These are phyloP conservation scores for Sakesphorus luctuosus DNA, from an alignment of 2,113 vertebrate genomes.

Conservation along the genomic window DNA sequence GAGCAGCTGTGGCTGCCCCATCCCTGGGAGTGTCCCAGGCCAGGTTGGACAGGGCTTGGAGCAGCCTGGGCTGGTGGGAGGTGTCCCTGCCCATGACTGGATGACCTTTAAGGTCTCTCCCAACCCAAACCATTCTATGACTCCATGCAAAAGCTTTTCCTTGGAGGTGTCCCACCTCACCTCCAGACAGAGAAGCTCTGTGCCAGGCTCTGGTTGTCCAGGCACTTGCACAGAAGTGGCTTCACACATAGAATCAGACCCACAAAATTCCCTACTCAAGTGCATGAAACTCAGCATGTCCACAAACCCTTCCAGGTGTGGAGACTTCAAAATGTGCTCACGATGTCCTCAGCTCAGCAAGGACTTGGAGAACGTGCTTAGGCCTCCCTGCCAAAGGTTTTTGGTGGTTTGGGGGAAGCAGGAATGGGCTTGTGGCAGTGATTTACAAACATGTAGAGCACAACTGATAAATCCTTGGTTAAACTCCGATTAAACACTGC, in stretches of 20 bases:
- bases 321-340: not conserved
- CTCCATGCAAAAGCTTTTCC: not conserved
- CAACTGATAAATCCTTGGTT: not conserved
- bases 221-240: not conserved
- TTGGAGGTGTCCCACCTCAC: not conserved
- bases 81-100: not conserved
- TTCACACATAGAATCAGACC: not conserved
- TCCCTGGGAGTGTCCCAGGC: not conserved
- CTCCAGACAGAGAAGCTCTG: not conserved
- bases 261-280: not conserved
- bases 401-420: not conserved
- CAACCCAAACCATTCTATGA: not conserved
- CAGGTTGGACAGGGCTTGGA: not conserved
- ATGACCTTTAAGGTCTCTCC: not conserved
- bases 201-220: not conserved
- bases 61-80: not conserved
- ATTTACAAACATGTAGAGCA: not conserved
- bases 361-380: not conserved
- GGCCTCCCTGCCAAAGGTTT: not conserved
- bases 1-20: not conserved
- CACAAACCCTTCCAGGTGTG: not conserved
- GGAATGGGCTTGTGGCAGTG: not conserved
- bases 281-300: not conserved
- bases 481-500: not conserved
- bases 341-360: not conserved